Base-by-base conservation (phyloP, 2,113 vertebrate species). In the Gallinago undulata region DNA sequence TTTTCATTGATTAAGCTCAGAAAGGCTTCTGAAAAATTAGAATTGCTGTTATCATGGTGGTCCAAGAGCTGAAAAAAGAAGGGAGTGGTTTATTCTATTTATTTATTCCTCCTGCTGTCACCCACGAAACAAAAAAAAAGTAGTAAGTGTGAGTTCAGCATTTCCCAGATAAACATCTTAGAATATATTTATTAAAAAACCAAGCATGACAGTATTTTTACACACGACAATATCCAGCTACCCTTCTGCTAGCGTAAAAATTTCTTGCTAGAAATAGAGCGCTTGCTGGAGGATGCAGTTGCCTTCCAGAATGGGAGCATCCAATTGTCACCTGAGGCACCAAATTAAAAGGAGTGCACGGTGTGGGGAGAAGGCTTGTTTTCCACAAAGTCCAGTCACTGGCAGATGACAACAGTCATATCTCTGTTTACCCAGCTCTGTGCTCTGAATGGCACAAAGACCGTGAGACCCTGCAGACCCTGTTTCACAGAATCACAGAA, bases 381-480 rank as follows among this genome's bases (percentile, higher is more conserved):
- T n/a, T 73, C 47, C 47, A 17, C 13, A 35, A 1, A 7, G 47
- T 31, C 15, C 39, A 23, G 19, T 39, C 67, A 33, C 18, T 8
- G 33, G 22, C 14, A 83, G 43, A 90, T 39, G 63, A 21, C 23
- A 60, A n/a, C 7, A 60, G 24, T 7, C 4, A 19, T 16, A 6
- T 19, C 21, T 24, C 7, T 50, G 7, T 77, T 73, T 25, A n/a
- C 3, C 7, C 27, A 74, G 17, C 51, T 35, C 45, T 39, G 24
- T 35, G 56, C 47, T 69, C 8, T 41, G 50, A 73, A 55, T 5
- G 30, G 13, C 12, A 11, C 6, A 51, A 80, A 73, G 31, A 41
- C 9, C 3, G 0, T 0, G 8, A 24, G n/a, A 39, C 2, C n/a
- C 23, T 35, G 23, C 23, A 64, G 30, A 35, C 3, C 33, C 14